A percentile compares a stretch with the other conserved stretches of the same genome.
These are phyloP conservation scores for Crocodylus rhombifer DNA, from an alignment of 2,797 vertebrate species.

Conservation along the genomic window DNA sequence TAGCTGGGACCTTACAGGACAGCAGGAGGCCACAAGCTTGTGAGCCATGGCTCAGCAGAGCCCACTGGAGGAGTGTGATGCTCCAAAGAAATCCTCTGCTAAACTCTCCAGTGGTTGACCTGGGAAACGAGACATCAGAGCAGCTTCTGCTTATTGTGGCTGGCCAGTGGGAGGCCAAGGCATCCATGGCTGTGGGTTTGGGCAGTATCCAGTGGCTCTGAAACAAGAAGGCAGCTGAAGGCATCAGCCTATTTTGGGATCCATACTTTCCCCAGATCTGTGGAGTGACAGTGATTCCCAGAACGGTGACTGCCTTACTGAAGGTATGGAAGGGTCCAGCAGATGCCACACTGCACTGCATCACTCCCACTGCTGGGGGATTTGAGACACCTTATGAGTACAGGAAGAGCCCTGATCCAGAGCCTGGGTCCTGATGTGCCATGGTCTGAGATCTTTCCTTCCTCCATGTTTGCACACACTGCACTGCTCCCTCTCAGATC, in stretches of 20 bases:
- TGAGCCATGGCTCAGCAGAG: not conserved
- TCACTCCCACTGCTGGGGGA: not conserved
- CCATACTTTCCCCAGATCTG: not conserved
- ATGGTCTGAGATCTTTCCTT: rapidly evolving
- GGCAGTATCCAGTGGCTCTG: not conserved
- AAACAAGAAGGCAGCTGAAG: not conserved
- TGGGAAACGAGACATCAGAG: not conserved
- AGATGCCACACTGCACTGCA: not conserved
- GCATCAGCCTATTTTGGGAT: not conserved
- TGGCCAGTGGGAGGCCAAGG: not conserved
- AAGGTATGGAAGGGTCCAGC: not conserved
- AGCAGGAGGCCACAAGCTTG: rapidly evolving
- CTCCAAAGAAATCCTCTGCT: not conserved
- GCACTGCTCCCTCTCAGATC: not conserved
- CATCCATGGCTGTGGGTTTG: not conserved
- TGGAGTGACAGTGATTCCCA: not conserved
- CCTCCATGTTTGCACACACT: not conserved
- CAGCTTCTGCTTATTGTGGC: not conserved
- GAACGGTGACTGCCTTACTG: not conserved
- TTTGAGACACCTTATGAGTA: not conserved
- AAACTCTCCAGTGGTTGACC: not conserved
- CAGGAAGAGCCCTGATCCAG: not conserved
- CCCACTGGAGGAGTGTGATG: not conserved
- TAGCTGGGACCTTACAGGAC: rapidly evolving
- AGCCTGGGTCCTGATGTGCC: rapidly evolving